Evolutionary conservation across 2,113 vertebrate genomes (phyloP).

Genomic region (Rhynchomys soricoides): DNA sequence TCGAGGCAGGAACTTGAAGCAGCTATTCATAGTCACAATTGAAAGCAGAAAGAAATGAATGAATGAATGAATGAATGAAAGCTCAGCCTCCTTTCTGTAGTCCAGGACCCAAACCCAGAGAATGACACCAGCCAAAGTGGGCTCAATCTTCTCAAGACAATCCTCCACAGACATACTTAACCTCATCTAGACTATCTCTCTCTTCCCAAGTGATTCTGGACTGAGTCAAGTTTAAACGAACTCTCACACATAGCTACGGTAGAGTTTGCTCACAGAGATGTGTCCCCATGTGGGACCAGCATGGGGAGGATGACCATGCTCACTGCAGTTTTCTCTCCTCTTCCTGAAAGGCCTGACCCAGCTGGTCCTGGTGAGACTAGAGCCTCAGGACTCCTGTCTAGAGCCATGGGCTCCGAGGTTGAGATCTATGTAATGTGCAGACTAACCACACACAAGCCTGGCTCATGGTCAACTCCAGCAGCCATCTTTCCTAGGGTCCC

Average conservation of each 20-base stretch:
- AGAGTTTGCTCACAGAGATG: not conserved
- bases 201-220: not conserved
- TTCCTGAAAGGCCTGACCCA: not conserved
- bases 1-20: not conserved
- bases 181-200: not conserved
- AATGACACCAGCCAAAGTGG: not conserved
- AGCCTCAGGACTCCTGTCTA: not conserved
- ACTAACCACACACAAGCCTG: not conserved
- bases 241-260: no score
- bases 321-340: not conserved
- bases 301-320: not conserved
- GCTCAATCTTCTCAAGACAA: not conserved
- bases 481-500: not conserved
- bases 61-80: not conserved
- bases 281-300: not conserved
- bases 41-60: not conserved
- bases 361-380: no score
- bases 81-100: not conserved
- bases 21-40: not conserved
- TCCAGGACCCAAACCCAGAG: not conserved
- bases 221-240: not conserved
- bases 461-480: not conserved
- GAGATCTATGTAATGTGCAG: accelerated
- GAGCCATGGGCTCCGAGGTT: not conserved
- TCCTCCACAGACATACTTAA: no score